Evolutionary conservation across 2,113 vertebrate species (phyloP).

Genomic region (Cepphus grylle): DNA sequence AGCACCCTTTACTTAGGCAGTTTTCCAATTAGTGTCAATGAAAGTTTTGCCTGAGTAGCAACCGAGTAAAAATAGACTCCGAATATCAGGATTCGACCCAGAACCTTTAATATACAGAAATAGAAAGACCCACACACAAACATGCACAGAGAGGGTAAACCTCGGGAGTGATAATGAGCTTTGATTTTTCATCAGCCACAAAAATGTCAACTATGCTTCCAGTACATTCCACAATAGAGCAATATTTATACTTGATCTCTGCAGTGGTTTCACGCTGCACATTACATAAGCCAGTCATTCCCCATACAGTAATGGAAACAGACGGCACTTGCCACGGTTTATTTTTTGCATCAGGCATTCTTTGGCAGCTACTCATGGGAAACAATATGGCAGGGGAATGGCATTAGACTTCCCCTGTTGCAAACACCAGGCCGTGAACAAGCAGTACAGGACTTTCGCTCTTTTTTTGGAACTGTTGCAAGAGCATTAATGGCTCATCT

Average conservation of each 20-base stretch:
- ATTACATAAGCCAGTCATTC: constrained; percentile 48
- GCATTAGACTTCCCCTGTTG: neutral
- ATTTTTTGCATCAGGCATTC: constrained; percentile 61
- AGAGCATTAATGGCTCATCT: neutral
- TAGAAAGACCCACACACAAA: neutral
- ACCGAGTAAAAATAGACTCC: constrained; percentile 34
- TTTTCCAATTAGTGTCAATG: constrained; percentile 40
- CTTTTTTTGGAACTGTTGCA: constrained; percentile 37
- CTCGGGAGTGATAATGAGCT: constrained; percentile 6
- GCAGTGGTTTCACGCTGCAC: neutral
- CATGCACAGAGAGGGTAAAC: neutral
- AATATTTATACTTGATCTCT: constrained; percentile 32
- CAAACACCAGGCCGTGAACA: neutral
- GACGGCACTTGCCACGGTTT: neutral
- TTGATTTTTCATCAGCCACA: constrained; percentile 48
- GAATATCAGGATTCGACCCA: constrained; percentile 6
- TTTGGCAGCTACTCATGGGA: constrained; percentile 42
- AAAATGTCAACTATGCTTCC: constrained; percentile 18
- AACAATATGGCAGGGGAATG: constrained; percentile 38
- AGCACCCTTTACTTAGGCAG: neutral
- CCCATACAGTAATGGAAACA: constrained; percentile 59
- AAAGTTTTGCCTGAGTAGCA: constrained; percentile 24
- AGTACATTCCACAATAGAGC: constrained; percentile 8
- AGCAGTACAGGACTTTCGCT: neutral
- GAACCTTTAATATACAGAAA: neutral